A percentile compares a stretch with the other conserved stretches of the same genome.
phyloP scores from a whole-genome alignment of 2,113 vertebrate species.

The Gymnogyps californianus region DNA sequence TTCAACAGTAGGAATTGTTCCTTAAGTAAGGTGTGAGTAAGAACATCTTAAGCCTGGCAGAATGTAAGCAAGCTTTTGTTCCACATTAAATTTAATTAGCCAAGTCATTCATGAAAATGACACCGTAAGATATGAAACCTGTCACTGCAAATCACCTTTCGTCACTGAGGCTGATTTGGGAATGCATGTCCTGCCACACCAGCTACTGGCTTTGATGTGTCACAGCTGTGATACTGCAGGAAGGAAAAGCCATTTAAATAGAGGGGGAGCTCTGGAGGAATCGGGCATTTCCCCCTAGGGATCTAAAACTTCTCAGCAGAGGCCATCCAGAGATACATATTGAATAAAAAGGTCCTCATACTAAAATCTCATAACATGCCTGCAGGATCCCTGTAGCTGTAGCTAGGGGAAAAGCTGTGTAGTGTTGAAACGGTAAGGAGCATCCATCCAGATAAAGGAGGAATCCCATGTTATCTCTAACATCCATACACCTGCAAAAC shows the following conservation, averaged over 20 bases:
- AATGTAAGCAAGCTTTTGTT: conserved; percentile 53
- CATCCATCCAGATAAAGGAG: conserved; percentile 22
- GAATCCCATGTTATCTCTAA: conserved; percentile 15
- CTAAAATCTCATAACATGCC: not conserved
- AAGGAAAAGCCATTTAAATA: conserved; percentile 38
- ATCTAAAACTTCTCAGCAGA: conserved; percentile 7
- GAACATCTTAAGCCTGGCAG: conserved; percentile 38
- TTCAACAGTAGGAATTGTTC: conserved; percentile 50
- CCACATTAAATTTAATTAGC: conserved; percentile 55
- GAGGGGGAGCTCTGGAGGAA: not conserved
- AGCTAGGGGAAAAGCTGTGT: not conserved
- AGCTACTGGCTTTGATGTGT: conserved; percentile 55
- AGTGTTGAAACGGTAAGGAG: not conserved
- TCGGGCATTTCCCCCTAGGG: not conserved
- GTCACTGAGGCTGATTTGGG: not conserved
- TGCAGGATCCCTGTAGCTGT: not conserved
- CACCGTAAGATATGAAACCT: conserved; percentile 31
- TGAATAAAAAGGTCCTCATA: not conserved
- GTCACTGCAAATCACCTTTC: conserved; percentile 55
- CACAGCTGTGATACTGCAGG: conserved; percentile 22
- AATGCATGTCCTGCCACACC: conserved; percentile 30
- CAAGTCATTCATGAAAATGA: conserved; percentile 51
- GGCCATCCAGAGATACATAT: not conserved
- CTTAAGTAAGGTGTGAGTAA: conserved; percentile 48
- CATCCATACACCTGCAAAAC: conserved; percentile 50